These are phyloP conservation scores for Clarias macrocephalus DNA, from an alignment of 2,113 vertebrate genomes.

Conservation along the genomic window DNA sequence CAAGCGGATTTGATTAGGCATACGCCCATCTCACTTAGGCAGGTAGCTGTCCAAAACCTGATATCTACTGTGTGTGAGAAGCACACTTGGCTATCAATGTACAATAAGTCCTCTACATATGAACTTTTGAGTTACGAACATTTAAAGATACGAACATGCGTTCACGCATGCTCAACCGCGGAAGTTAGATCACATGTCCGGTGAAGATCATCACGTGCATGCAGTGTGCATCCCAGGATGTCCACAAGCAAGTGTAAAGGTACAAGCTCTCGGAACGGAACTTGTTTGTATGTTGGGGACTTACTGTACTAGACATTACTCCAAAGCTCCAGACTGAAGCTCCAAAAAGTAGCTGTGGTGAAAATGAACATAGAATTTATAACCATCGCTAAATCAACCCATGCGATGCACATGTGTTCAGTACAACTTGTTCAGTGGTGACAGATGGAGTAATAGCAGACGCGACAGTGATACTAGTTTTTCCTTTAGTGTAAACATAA, in stretches of 20 bases:
- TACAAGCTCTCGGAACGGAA: too few species aligned
- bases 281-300: too few species aligned
- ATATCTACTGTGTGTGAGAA: neutral
- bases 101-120: too few species aligned
- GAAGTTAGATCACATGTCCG: too few species aligned
- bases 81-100: neutral
- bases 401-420: neutral
- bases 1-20: neutral
- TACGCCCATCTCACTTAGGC: neutral
- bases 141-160: too few species aligned
- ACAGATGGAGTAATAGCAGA: slow-evolving; percentile 26
- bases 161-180: too few species aligned
- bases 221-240: too few species aligned
- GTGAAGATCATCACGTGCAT: too few species aligned
- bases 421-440: neutral
- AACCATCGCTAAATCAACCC: slow-evolving; percentile 1
- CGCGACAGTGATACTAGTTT: neutral
- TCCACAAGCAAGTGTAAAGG: too few species aligned
- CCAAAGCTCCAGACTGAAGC: neutral
- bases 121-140: too few species aligned
- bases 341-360: neutral
- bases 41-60: neutral
- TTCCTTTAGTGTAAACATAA: slow-evolving; percentile 42
- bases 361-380: slow-evolving; percentile 15
- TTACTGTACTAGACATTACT: neutral